Evolutionary conservation across 2,888 invertebrate species (phyloP).

Genomic region (Rosalia funebris): DNA sequence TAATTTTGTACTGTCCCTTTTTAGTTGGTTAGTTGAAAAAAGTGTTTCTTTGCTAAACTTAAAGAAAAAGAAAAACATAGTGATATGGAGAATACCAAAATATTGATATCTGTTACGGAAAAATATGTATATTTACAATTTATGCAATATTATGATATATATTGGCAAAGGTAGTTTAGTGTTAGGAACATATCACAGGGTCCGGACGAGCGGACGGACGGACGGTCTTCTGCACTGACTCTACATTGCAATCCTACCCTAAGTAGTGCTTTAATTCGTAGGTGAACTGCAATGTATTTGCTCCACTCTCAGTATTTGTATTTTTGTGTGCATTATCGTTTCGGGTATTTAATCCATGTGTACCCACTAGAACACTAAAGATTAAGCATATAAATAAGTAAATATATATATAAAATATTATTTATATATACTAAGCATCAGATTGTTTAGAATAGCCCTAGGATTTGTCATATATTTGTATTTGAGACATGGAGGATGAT

Average conservation of each 20-base stretch:
- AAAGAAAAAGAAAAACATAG: constrained; percentile 44
- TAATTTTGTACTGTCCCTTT: constrained; percentile 60
- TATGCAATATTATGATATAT: constrained; percentile 41
- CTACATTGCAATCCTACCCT: constrained; percentile 61
- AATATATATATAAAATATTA: no score
- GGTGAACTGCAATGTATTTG: constrained; percentile 53
- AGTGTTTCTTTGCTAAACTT: constrained; percentile 42
- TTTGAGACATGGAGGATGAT: constrained; percentile 51
- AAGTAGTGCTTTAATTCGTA: constrained; percentile 59
- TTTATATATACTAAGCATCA: constrained; percentile 56
- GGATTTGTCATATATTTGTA: constrained; percentile 59
- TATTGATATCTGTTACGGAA: constrained; percentile 50
- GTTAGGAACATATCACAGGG: constrained; percentile 62
- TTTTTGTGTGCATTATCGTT: constrained; percentile 58
- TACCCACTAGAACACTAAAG: constrained; percentile 44
- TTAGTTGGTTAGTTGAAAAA: constrained; percentile 40
- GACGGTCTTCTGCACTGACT: constrained; percentile 59
- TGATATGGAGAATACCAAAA: constrained; percentile 59
- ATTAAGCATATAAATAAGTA: constrained; percentile 35
- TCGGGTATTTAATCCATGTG: constrained; percentile 43
- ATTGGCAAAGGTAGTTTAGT: constrained; percentile 55
- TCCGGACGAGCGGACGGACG: constrained; percentile 53
- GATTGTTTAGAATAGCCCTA: constrained; percentile 46
- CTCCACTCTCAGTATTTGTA: constrained; percentile 62
- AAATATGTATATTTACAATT: constrained; percentile 40